Conservation (phyloP, 2,888 invertebrate genomes). For the Theristus sp. region DNA sequence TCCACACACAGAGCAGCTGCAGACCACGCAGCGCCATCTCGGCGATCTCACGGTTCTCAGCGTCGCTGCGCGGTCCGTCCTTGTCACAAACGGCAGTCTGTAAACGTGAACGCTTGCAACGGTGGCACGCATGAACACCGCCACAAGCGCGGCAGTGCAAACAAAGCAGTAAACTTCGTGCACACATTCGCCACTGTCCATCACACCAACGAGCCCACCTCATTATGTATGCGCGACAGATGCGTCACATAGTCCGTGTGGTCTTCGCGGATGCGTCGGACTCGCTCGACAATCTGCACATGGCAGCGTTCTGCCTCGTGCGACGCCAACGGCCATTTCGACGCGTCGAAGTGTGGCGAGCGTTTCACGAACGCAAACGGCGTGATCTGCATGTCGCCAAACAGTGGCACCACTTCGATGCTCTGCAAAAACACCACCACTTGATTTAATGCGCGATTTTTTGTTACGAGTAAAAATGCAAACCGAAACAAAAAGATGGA, state of each 20-base stretch:
- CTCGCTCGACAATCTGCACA: constrained; percentile 78
- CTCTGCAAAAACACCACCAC: constrained; percentile 48
- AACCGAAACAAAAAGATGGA: too few species aligned
- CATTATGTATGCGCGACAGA: constrained; percentile 64
- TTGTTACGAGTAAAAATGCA: too few species aligned
- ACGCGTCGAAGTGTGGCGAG: constrained; percentile 72
- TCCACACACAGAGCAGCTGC: constrained; percentile 86
- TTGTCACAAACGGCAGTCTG: constrained; percentile 15
- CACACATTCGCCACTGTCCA: too few species aligned
- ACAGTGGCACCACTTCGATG: constrained; percentile 79
- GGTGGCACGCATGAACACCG: background rate
- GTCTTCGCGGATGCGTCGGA: constrained; percentile 76
- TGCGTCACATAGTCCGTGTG: constrained; percentile 93
- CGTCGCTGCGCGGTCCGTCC: constrained; percentile 64
- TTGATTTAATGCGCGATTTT: too few species aligned
- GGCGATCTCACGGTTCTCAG: constrained; percentile 71
- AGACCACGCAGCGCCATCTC: constrained; percentile 77
- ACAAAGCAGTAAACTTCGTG: background rate
- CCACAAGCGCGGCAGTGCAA: background rate
- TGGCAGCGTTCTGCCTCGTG: constrained; percentile 62
- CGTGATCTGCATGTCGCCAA: constrained; percentile 98
- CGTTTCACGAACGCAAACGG: constrained; percentile 92
- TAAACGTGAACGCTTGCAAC: background rate
- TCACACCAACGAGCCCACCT: constrained; percentile 28
- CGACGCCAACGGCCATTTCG: constrained; percentile 68